Evolutionary conservation across 2,113 vertebrate genomes (phyloP), one percentile per base, ranked within the genome.

Genomic region (Spea bombifrons): DNA sequence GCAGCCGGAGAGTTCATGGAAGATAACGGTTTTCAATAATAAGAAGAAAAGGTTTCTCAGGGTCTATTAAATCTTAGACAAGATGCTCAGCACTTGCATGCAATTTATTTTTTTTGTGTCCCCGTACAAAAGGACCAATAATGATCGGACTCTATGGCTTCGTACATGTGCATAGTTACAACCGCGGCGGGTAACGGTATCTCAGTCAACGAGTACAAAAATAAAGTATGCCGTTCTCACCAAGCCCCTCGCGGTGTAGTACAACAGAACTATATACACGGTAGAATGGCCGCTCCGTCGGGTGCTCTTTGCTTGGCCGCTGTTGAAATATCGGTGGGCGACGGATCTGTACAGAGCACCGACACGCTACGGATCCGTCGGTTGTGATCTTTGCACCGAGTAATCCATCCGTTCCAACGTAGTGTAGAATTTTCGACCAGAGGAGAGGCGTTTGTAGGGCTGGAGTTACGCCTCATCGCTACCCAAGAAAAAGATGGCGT

Each of bases 161-260:
- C 88, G 81, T 86, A 91, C 90, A 90, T 87, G 88, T 91, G 90
- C 91, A 91, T 88, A 89, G 92, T 85, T 88, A 88, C 90, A 87
- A 88, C 86, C 86, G 87, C 84, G 86, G 76, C 84, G 85, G 87
- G 84, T 88, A 87, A 92, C 69, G 12, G 1, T 83, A 78, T 83
- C 90, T 89, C 86, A 83, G 88, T 88, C 88, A 83, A 84, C 85
- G 88, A 86, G 84, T 88, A 88, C 90, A 92, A 88, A 91, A 89
- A 93, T 90, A 91, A 90, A 90, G 89, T 88, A 86, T 84, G 88
- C 87, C 89, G 83, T 88, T 82, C 86, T 87, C 85, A 87, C 86
- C 90, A 89, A 88, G 85, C 88, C 87, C 90, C 88, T 88, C 86
- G 86, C 86, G 85, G 85, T 89, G 90, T 87, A 92, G 89, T 91